Conservation (phyloP, 2,113 vertebrate species). For the Jacana jacana region DNA sequence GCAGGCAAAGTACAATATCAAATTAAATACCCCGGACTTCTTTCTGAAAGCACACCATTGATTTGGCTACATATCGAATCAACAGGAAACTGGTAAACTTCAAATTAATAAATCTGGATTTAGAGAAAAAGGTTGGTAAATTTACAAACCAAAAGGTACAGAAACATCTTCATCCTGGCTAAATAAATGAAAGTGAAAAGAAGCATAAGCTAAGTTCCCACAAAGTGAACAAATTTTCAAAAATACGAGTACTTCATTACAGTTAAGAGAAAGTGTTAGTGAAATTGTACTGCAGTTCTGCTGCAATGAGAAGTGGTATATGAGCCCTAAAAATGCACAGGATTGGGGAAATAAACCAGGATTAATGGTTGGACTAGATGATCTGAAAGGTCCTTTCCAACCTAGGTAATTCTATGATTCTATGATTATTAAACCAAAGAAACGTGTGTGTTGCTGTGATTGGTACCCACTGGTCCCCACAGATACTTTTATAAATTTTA, state of each 20-base stretch:
- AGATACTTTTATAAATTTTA: background rate
- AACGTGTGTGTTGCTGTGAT: background rate
- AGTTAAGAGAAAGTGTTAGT: background rate
- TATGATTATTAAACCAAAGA: background rate
- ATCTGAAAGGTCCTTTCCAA: too few relatives aligned
- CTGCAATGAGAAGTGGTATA: background rate
- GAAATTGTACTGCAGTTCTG: background rate
- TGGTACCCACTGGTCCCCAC: background rate
- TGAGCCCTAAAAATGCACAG: background rate
- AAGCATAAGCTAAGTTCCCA: background rate
- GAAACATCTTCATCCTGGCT: background rate
- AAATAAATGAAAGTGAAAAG: background rate
- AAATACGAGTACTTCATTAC: background rate
- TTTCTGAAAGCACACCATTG: background rate
- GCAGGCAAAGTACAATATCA: background rate
- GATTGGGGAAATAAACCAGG: background rate
- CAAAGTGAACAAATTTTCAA: background rate
- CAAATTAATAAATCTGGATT: background rate
- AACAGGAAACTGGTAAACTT: background rate
- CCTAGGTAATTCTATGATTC: too few relatives aligned
- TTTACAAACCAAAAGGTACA: background rate
- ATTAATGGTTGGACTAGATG: background rate
- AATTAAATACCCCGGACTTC: background rate
- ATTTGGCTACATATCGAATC: background rate
- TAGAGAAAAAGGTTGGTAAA: background rate